These are phyloP conservation scores for Vanessa cardui DNA, from an alignment of 2,888 invertebrate genomes.

Conservation along the genomic window DNA sequence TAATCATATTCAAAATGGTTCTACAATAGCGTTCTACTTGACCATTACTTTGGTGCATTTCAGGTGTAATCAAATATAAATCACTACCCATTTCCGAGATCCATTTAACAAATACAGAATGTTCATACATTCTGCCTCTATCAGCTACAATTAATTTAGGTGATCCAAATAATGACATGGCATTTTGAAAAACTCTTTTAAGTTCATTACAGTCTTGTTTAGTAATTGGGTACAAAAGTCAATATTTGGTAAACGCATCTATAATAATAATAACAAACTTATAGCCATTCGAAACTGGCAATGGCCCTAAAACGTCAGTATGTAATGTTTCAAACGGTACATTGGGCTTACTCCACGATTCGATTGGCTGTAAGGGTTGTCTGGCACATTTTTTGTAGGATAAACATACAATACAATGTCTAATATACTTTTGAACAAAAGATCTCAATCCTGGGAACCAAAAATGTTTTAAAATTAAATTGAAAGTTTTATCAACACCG, in stretches of 20 bases:
- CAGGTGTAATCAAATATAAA: too few species aligned
- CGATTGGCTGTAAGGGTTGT: conserved; percentile 34
- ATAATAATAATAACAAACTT: too few species aligned
- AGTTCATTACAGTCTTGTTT: conserved; percentile 30
- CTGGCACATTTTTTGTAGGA: conserved; percentile 36
- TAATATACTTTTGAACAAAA: conserved; percentile 22
- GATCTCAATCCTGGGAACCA: conserved; percentile 24
- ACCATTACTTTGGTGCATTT: too few species aligned
- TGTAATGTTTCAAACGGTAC: conserved; percentile 37
- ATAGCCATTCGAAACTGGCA: conserved; percentile 9
- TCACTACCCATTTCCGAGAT: conserved; percentile 8
- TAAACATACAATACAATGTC: conserved; percentile 28
- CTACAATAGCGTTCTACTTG: too few species aligned
- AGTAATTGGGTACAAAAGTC: background rate
- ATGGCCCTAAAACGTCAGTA: conserved; percentile 29
- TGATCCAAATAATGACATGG: conserved; percentile 26
- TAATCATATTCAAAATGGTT: too few species aligned
- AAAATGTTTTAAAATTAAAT: conserved; percentile 8
- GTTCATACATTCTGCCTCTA: conserved; percentile 19
- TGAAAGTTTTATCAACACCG: background rate
- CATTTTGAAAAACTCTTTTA: conserved; percentile 12
- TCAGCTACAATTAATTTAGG: conserved; percentile 24
- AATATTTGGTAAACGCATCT: too few species aligned
- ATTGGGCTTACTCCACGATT: conserved; percentile 41
- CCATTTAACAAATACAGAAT: background rate